Conservation (phyloP, 2,113 vertebrate genomes). For the Hemibagrus wyckioides region DNA sequence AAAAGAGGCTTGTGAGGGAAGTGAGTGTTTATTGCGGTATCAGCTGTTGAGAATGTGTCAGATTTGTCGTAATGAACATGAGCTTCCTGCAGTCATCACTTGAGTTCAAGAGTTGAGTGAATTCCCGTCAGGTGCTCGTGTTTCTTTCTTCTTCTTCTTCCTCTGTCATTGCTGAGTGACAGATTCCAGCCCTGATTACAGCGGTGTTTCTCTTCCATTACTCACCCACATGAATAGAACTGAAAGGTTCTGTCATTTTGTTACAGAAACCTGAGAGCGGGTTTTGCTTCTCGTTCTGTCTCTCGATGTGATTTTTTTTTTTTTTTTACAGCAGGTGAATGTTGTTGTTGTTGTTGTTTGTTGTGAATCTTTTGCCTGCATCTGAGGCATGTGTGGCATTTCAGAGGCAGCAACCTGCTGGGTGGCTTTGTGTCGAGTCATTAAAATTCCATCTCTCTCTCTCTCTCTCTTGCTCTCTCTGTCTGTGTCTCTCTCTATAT, state of each 20-base stretch:
- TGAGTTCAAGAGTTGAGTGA: neutral
- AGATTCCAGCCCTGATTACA: neutral
- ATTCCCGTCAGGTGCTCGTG: neutral
- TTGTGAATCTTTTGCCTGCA: neutral
- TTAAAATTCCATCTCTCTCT: constrained; percentile 71
- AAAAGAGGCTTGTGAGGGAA: neutral
- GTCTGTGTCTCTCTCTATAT: constrained; percentile 57
- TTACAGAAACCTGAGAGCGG: neutral
- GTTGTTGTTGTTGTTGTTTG: neutral
- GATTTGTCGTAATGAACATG: neutral
- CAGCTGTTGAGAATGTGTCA: neutral
- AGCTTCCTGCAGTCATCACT: constrained; percentile 1
- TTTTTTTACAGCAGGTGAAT: neutral
- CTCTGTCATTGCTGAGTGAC: neutral
- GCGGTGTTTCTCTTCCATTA: neutral
- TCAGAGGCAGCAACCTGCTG: constrained; percentile 66
- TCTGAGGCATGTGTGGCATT: constrained; percentile 67
- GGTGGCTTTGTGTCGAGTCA: constrained; percentile 69
- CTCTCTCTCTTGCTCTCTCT: constrained; percentile 58
- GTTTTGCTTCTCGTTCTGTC: neutral
- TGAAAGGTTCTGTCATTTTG: no score
- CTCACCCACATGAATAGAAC: neutral
- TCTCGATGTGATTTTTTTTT: neutral
- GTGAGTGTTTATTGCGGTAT: neutral
- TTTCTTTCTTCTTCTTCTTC: no score